Base-by-base conservation (phyloP, 2,888 invertebrate genomes). In the Monochamus alternatus region DNA sequence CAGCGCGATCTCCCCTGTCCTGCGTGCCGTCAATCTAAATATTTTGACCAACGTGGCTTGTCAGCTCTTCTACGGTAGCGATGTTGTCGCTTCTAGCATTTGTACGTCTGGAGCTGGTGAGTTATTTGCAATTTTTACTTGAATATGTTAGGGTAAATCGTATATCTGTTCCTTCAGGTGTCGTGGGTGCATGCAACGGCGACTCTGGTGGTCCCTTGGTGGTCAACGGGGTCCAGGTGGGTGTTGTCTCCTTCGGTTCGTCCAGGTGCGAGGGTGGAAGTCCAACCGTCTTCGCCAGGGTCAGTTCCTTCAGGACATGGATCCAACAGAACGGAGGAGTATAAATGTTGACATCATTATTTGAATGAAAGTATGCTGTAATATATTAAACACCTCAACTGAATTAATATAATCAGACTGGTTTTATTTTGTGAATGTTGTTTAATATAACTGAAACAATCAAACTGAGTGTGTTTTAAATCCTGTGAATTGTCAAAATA, bases 131-230 rank as follows among this genome's bases (percentile, higher is more conserved):
- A 22, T 22, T 22, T 22, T 22, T 22, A 22, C 70, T 68, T 59
- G 31, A 59, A 3, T 58, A 3, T 44, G 31, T 47, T 59, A 59
- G 55, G 38, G 38, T 38, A 38, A 10, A 68, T 74, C 30, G 69
- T 44, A 32, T 58, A 32, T 10, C 7, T 38, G 8, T 5, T 14
- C 43, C 22, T 0, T 66, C 80, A 0, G 86, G 86, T 0, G 86
- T 87, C 0, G 87, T 86, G 4, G 90, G 90, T 0, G 89, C 90
- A 1, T 91, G 91, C 76, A 90, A 89, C 32, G 90, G 90, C 0
- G 90, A 90, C 74, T 90, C 89, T 4, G 88, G 87, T 63, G 88
- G 88, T n/a, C 75, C 83, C 47, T 32, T 76, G 55, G 80, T 75
- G 63, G 80, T 86, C 8, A 66, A 68, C 2, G 51, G 59, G 32